These are phyloP conservation scores for Emys orbicularis DNA, from an alignment of 2,797 vertebrate genomes.

Conservation along the genomic window DNA sequence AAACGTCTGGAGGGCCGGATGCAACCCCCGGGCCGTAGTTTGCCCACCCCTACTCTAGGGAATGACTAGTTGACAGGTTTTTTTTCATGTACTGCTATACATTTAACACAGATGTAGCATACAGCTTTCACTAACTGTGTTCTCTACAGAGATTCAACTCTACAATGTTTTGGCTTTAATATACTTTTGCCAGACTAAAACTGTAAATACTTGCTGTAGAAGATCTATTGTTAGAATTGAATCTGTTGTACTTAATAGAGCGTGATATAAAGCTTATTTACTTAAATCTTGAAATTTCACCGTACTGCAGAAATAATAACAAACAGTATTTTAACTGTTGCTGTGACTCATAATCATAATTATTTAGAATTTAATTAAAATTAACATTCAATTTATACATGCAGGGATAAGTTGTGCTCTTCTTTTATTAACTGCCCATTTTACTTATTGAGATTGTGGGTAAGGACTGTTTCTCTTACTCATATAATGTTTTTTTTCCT, in stretches of 20 bases:
- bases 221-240: background rate
- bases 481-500: conserved; percentile 18
- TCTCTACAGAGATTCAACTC: background rate
- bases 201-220: too few relatives aligned
- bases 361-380: background rate
- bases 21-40: too few relatives aligned
- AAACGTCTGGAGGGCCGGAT: too few relatives aligned
- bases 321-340: background rate
- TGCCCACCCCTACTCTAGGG: background rate
- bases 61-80: background rate
- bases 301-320: background rate
- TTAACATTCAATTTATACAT: background rate
- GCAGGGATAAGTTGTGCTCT: background rate
- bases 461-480: background rate
- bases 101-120: too few relatives aligned
- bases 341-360: background rate
- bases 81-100: too few relatives aligned
- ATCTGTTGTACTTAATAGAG: background rate
- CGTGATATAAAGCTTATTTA: background rate
- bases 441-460: background rate
- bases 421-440: background rate
- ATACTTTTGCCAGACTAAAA: too few relatives aligned
- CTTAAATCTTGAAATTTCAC: background rate
- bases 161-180: too few relatives aligned
- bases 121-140: background rate